Conservation (phyloP, 2,888 invertebrate genomes). For the Trissonchulus latispiculum region DNA sequence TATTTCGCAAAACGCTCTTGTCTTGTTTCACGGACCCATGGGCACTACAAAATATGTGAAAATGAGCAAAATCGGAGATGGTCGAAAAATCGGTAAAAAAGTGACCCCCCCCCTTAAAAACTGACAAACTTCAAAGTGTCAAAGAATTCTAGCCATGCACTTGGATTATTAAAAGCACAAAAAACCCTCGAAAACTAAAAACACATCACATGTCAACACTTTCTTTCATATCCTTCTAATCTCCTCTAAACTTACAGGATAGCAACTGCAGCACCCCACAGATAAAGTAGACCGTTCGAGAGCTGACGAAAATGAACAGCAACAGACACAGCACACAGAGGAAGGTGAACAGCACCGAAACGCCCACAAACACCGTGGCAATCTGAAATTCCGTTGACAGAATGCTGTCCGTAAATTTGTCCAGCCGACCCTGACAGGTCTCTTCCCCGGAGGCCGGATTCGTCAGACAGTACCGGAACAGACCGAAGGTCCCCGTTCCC, state of each 20-base stretch:
- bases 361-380: constrained; percentile 75
- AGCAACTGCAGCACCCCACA: constrained; percentile 92
- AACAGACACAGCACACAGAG: constrained; percentile 75
- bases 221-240: too few species aligned
- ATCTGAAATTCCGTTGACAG: constrained; percentile 70
- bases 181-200: too few species aligned
- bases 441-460: constrained; percentile 1
- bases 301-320: constrained; percentile 82
- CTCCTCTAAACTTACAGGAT: constrained; percentile 66
- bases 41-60: too few species aligned
- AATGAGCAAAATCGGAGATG: too few species aligned
- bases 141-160: too few species aligned
- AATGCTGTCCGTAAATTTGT: constrained; percentile 68
- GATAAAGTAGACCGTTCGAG: constrained; percentile 78
- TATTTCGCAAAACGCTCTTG: too few species aligned
- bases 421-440: constrained; percentile 39
- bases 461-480: constrained; percentile 68
- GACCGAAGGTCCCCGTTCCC: constrained; percentile 77
- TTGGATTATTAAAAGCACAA: too few species aligned
- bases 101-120: too few species aligned
- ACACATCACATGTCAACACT: too few species aligned
- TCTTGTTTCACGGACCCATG: too few species aligned
- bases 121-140: too few species aligned
- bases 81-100: too few species aligned
- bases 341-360: constrained; percentile 68